phyloP scores from a whole-genome alignment of 1,140 invertebrate genomes.

The Magallana gigas region DNA sequence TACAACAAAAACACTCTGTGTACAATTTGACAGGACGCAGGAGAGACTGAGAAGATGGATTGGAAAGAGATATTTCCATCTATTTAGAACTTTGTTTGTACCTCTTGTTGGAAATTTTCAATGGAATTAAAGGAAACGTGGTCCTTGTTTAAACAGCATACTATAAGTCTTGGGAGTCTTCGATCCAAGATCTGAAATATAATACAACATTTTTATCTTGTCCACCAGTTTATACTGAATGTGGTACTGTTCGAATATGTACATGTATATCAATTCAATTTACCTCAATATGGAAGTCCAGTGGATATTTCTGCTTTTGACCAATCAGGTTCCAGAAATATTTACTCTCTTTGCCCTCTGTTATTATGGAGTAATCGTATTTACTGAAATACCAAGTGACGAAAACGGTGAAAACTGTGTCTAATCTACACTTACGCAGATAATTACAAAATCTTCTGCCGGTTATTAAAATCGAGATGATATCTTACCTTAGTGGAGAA shows the following conservation, averaged over 20 bases:
- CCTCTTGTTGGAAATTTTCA: conserved; percentile 47
- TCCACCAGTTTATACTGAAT: too few relatives aligned
- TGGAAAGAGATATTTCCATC: not conserved
- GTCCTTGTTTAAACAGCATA: conserved; percentile 33
- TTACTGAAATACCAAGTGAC: conserved; percentile 41
- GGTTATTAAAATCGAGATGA: not conserved
- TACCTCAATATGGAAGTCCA: conserved; percentile 39
- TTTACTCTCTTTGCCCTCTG: conserved; percentile 53
- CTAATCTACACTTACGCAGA: too few relatives aligned
- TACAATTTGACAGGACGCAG: not conserved
- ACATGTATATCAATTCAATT: not conserved
- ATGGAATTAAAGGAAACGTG: conserved; percentile 38
- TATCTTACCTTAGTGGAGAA: conserved; percentile 54
- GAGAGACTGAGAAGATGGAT: too few relatives aligned
- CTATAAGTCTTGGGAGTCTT: conserved; percentile 25
- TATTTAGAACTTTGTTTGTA: not conserved
- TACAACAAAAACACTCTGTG: not conserved
- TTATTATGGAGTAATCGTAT: conserved; percentile 48
- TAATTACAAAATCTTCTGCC: too few relatives aligned
- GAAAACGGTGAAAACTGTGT: too few relatives aligned
- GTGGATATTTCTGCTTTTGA: conserved; percentile 27
- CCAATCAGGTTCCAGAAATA: conserved; percentile 57
- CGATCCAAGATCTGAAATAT: not conserved
- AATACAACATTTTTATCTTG: too few relatives aligned
- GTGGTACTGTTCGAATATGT: too few relatives aligned